Evolutionary conservation across 2,888 invertebrate genomes (phyloP).

Genomic region (Exocentrus adspersus): DNA sequence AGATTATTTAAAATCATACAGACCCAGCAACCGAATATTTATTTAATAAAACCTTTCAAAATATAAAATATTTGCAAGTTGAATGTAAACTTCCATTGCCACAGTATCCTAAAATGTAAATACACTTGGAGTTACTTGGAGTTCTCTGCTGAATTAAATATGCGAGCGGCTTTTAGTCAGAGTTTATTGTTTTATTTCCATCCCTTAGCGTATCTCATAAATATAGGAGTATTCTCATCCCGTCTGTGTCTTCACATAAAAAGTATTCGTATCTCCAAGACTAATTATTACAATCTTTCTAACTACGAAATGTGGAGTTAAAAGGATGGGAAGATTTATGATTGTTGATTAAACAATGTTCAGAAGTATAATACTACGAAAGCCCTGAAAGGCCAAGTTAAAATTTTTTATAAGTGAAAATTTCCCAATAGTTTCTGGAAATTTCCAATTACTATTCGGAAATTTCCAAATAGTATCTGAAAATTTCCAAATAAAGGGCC

Average conservation of each 20-base stretch:
- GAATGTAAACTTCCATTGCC: constrained; percentile 5
- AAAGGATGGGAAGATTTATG: no score
- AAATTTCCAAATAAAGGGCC: no score
- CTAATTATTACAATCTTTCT: no score
- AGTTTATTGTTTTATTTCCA: constrained; percentile 10
- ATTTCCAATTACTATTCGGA: no score
- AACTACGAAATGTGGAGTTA: no score
- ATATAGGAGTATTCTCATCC: background rate
- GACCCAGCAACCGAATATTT: background rate
- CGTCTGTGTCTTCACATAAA: background rate
- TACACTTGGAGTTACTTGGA: constrained; percentile 2
- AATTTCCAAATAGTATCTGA: no score
- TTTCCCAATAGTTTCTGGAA: no score
- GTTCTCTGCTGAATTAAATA: constrained; percentile 11
- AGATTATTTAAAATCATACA: background rate
- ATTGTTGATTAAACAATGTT: no score
- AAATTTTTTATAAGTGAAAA: no score
- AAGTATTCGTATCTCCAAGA: no score
- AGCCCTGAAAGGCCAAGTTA: no score
- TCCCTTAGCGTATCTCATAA: background rate
- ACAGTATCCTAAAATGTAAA: background rate
- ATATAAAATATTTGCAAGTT: background rate
- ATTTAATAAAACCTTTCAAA: background rate
- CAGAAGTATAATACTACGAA: no score
- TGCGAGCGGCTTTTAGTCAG: constrained; percentile 12